Evolutionary conservation across 1,140 invertebrate genomes (phyloP).

Genomic region (Parasteatoda tepidariorum): DNA sequence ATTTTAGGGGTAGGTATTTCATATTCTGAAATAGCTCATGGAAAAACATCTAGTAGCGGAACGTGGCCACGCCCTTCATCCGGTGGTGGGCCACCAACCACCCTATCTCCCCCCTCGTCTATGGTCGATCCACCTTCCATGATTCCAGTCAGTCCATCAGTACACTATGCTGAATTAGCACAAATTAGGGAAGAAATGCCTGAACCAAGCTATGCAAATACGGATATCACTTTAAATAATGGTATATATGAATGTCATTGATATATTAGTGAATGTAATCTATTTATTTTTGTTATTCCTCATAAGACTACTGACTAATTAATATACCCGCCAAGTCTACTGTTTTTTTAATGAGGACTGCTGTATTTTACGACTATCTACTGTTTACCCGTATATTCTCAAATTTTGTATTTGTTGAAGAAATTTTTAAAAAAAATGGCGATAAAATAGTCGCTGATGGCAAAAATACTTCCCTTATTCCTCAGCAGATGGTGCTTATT

Average conservation of each 20-base stretch:
- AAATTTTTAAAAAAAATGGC: too few relatives aligned
- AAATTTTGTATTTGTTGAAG: too few relatives aligned
- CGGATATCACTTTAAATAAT: slow-evolving; percentile 73
- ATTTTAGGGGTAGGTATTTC: slow-evolving; percentile 48
- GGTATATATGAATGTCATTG: slow-evolving; percentile 62
- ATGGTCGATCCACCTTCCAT: slow-evolving; percentile 59
- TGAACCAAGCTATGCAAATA: slow-evolving; percentile 74
- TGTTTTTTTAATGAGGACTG: too few relatives aligned
- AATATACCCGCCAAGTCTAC: too few relatives aligned
- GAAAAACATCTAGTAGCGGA: slow-evolving; percentile 29
- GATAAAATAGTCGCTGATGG: too few relatives aligned
- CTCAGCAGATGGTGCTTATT: too few relatives aligned
- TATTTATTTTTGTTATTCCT: too few relatives aligned
- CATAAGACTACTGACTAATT: too few relatives aligned
- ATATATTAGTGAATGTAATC: not conserved
- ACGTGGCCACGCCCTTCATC: slow-evolving; percentile 59
- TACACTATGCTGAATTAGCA: slow-evolving; percentile 67
- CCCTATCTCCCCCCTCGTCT: slow-evolving; percentile 39
- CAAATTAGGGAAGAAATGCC: slow-evolving; percentile 66
- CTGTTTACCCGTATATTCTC: too few relatives aligned
- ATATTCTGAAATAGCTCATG: slow-evolving; percentile 59
- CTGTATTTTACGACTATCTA: too few relatives aligned
- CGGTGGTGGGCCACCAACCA: slow-evolving; percentile 17
- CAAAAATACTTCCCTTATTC: too few relatives aligned
- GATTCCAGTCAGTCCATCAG: slow-evolving; percentile 61